phyloP scores from a whole-genome alignment of 2,888 invertebrate genomes.

The Hypomecis atomaria region DNA sequence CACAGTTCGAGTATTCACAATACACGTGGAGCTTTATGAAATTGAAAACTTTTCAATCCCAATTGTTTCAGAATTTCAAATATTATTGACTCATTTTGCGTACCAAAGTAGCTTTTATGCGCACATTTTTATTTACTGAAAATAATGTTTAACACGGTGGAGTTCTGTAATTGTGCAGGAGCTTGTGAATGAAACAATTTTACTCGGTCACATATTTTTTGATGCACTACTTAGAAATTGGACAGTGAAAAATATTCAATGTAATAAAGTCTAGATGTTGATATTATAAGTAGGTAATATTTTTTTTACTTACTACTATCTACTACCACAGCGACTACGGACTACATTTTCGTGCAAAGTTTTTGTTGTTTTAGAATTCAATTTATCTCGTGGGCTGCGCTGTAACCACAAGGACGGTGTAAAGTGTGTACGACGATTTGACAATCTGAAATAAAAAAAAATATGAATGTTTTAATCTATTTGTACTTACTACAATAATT shows the following conservation, averaged over 20 bases:
- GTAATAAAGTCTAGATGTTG: too few relatives aligned
- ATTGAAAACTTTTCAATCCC: conserved; percentile 30
- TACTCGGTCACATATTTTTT: too few relatives aligned
- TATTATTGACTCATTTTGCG: conserved; percentile 11
- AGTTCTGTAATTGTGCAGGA: too few relatives aligned
- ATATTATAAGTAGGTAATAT: too few relatives aligned
- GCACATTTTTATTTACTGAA: conserved; percentile 11
- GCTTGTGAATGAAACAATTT: too few relatives aligned
- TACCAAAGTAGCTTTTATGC: conserved; percentile 5
- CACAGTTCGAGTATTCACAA: conserved; percentile 21
- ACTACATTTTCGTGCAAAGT: too few relatives aligned
- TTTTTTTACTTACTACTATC: too few relatives aligned
- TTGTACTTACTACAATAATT: too few relatives aligned
- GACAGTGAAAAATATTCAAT: too few relatives aligned
- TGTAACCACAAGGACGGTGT: conserved; percentile 46
- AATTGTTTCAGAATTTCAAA: conserved; percentile 23
- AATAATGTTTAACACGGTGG: neutral
- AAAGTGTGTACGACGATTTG: conserved; percentile 51
- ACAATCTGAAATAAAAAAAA: conserved; percentile 50
- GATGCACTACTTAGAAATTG: too few relatives aligned
- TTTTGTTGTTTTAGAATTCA: neutral
- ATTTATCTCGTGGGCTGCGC: conserved; percentile 11
- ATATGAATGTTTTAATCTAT: neutral
- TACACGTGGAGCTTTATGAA: conserved; percentile 22
- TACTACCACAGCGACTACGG: too few relatives aligned